These are phyloP conservation scores for Lutjanus campechanus DNA, from an alignment of 2,797 vertebrate species.

Conservation along the genomic window DNA sequence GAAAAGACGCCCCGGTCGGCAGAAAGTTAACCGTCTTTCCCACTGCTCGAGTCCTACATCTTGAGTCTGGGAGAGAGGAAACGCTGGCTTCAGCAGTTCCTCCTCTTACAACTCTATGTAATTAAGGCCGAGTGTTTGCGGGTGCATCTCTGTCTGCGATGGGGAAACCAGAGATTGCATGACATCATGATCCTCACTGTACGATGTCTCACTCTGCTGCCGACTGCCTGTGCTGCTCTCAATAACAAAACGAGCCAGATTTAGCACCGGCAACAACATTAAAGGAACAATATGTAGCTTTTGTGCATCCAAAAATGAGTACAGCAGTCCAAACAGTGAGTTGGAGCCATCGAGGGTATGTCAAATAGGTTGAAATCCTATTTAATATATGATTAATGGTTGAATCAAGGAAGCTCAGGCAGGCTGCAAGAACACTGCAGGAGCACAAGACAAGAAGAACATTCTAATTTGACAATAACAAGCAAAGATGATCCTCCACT, in stretches of 20 bases:
- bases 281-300: background rate
- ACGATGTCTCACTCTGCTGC: constrained; percentile 33
- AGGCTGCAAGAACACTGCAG: too few relatives aligned
- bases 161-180: constrained; percentile 83
- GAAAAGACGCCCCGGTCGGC: constrained; percentile 56
- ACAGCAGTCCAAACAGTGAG: too few relatives aligned
- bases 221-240: constrained; percentile 26
- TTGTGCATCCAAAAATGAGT: too few relatives aligned
- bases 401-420: too few relatives aligned
- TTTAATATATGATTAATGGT: too few relatives aligned
- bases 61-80: constrained; percentile 66
- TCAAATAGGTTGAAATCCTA: too few relatives aligned
- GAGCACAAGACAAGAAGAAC: too few relatives aligned
- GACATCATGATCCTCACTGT: constrained; percentile 66
- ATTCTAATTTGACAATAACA: too few relatives aligned
- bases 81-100: constrained; percentile 83
- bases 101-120: constrained; percentile 78
- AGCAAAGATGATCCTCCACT: too few relatives aligned
- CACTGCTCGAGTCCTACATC: constrained; percentile 41
- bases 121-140: constrained; percentile 75
- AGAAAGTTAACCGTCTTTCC: constrained; percentile 58
- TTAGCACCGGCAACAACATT: background rate
- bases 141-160: constrained; percentile 75
- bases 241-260: constrained; percentile 27
- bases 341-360: too few relatives aligned